phyloP scores from a whole-genome alignment of 2,888 invertebrate genomes.

The Dicranocentrus wangi region DNA sequence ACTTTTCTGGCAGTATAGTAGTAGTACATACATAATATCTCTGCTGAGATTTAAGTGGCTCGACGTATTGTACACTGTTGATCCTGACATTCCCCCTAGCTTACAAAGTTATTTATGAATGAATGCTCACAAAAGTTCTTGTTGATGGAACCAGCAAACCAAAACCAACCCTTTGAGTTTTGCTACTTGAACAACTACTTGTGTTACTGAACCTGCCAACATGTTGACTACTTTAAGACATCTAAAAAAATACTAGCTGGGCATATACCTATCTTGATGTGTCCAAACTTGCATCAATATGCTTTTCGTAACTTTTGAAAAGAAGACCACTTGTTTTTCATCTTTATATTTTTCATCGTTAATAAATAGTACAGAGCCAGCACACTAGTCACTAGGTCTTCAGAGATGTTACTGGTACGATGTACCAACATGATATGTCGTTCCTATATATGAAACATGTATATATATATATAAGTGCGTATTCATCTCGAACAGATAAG shows the following conservation, averaged over 20 bases:
- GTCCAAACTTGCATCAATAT: neutral
- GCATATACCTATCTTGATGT: neutral
- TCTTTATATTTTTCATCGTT: neutral
- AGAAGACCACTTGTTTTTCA: neutral
- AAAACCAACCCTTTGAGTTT: constrained; percentile 20
- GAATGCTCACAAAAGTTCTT: constrained; percentile 13
- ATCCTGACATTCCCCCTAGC: neutral
- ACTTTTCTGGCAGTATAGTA: too few species aligned
- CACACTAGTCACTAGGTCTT: neutral
- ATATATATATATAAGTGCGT: too few species aligned
- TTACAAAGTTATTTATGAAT: constrained; percentile 34
- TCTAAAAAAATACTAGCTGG: neutral
- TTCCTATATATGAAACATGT: too few species aligned
- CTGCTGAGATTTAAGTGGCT: too few species aligned
- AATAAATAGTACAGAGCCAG: neutral
- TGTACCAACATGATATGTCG: neutral
- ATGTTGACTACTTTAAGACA: constrained; percentile 2
- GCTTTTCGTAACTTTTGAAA: neutral
- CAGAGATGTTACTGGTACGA: neutral
- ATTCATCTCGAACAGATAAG: neutral
- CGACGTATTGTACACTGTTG: too few species aligned
- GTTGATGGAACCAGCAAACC: constrained; percentile 24
- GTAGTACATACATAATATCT: too few species aligned
- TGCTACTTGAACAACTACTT: neutral
- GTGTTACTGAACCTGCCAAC: constrained; percentile 5